Conservation (phyloP, 2,888 invertebrate genomes). For the Caenorhabditis sp. region DNA sequence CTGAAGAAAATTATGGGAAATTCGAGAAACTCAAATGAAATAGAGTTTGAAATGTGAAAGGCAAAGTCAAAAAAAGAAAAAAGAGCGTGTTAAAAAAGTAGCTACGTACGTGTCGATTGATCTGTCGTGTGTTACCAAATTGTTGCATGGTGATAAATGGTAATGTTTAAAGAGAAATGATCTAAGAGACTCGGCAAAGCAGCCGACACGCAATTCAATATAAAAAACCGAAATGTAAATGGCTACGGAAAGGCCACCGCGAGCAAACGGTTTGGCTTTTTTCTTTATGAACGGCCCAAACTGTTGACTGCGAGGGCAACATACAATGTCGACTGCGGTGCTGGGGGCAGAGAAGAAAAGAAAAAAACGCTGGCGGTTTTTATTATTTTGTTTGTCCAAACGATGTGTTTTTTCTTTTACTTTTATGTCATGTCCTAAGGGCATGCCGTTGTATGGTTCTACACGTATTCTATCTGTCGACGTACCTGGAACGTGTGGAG, state of each 20-base stretch:
- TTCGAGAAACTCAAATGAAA: no score
- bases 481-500: conserved; percentile 61
- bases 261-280: conserved; percentile 3
- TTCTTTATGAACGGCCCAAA: neutral
- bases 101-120: no score
- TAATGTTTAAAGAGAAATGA: no score
- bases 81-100: no score
- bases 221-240: neutral
- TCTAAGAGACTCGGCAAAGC: no score
- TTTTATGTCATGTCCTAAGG: neutral
- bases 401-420: neutral
- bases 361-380: conserved; percentile 12
- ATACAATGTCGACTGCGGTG: conserved; percentile 1
- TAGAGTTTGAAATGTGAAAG: no score
- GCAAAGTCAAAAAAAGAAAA: no score
- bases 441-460: no score
- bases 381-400: conserved; percentile 19
- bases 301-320: conserved; percentile 16
- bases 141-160: neutral
- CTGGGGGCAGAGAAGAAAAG: neutral
- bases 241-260: neutral
- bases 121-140: no score
- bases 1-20: no score
- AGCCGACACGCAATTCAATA: neutral
- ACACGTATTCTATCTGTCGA: no score